Conservation (phyloP, 1,140 invertebrate species). For the Portunus trituberculatus region DNA sequence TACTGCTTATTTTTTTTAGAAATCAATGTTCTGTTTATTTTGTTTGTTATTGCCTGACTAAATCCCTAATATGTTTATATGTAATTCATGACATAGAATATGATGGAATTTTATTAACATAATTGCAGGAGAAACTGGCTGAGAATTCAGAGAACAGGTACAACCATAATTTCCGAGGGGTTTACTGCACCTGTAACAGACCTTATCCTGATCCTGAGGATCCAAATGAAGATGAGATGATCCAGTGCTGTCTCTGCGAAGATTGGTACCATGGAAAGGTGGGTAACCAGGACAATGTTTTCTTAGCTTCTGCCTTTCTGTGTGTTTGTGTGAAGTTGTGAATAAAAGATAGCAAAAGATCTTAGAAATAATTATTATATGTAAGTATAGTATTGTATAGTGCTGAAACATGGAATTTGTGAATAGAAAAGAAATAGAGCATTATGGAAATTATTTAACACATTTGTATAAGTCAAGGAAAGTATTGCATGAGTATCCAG, state of each 20-base stretch:
- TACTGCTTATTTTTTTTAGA: background rate
- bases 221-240: conserved; percentile 92
- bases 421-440: no score
- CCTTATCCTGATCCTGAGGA: conserved; percentile 97
- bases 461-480: no score
- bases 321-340: no score
- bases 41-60: background rate
- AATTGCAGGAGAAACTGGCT: conserved; percentile 82
- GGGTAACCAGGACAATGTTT: background rate
- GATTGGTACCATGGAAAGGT: conserved; percentile 95
- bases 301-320: no score
- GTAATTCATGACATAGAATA: background rate
- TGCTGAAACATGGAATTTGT: no score
- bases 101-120: background rate
- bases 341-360: no score
- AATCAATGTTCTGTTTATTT: background rate
- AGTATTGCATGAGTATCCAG: no score
- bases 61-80: background rate
- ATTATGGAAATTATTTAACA: no score
- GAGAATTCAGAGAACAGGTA: conserved; percentile 86
- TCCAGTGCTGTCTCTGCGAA: conserved; percentile 98
- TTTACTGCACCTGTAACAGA: conserved; percentile 95
- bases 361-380: no score
- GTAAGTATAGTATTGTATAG: no score
- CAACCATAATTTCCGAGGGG: conserved; percentile 96